These are phyloP conservation scores for Nemoura dubitans DNA, from an alignment of 2,888 invertebrate genomes.

Conservation along the genomic window DNA sequence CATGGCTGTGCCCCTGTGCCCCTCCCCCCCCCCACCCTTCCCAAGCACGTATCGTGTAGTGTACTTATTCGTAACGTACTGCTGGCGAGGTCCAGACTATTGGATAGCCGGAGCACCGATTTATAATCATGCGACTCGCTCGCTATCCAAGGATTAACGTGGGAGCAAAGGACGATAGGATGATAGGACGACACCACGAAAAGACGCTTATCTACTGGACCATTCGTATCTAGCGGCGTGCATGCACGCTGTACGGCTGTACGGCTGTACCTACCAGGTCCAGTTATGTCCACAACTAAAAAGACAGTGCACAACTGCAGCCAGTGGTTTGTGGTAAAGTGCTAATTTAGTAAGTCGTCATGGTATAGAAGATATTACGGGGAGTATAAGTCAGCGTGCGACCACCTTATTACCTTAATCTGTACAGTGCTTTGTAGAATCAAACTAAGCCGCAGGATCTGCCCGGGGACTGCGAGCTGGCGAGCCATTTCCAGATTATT, in stretches of 20 bases:
- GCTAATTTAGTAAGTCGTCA: neutral
- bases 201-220: neutral
- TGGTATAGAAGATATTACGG: neutral
- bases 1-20: neutral
- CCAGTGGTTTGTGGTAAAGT: neutral
- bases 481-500: neutral
- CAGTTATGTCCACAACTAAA: too few species aligned
- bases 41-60: neutral
- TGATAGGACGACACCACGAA: neutral
- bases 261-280: too few species aligned
- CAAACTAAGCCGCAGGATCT: neutral
- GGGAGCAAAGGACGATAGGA: neutral
- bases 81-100: neutral
- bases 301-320: neutral
- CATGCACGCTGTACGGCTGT: too few species aligned
- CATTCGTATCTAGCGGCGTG: neutral
- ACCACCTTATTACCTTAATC: slow-evolving; percentile 3
- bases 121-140: slow-evolving; percentile 43
- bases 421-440: slow-evolving; percentile 4
- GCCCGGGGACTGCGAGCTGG: neutral
- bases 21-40: neutral
- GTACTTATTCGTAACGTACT: neutral
- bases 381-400: neutral
- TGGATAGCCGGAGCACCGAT: slow-evolving; percentile 27
- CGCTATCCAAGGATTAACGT: slow-evolving; percentile 37